phyloP scores from a whole-genome alignment of 1,140 invertebrate species.

The Aphaenogaster floridana region DNA sequence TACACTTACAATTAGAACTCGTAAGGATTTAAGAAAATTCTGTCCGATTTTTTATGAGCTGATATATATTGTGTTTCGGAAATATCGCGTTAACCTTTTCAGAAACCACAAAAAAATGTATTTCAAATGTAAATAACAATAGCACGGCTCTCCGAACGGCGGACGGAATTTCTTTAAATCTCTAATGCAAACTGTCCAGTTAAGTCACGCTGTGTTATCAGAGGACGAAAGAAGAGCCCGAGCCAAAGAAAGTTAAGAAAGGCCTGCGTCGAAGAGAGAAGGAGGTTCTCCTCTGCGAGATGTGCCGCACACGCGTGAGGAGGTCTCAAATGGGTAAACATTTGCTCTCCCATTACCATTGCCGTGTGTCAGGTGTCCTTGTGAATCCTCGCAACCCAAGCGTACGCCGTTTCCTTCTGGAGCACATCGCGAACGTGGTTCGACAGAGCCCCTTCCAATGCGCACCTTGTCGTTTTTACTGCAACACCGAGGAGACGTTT shows the following conservation, averaged over 20 bases:
- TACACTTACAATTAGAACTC: background rate
- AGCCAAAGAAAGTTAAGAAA: slow-evolving; percentile 77
- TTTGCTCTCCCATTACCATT: slow-evolving; percentile 94
- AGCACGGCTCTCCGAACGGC: background rate
- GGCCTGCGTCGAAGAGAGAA: slow-evolving; percentile 87
- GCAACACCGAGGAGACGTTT: slow-evolving; percentile 92
- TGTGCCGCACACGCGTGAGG: slow-evolving; percentile 90
- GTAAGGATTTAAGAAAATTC: background rate
- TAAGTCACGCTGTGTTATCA: slow-evolving; percentile 30
- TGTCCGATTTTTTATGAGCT: background rate
- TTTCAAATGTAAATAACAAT: slow-evolving; percentile 21
- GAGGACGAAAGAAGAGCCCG: slow-evolving; percentile 75
- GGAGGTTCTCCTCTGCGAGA: slow-evolving; percentile 89
- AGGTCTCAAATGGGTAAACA: slow-evolving; percentile 93
- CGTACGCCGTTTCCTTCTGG: slow-evolving; percentile 89
- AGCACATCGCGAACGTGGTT: slow-evolving; percentile 92
- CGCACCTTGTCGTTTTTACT: slow-evolving; percentile 93
- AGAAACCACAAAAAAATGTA: background rate
- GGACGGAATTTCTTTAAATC: background rate
- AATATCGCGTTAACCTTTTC: background rate
- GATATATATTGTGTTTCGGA: background rate
- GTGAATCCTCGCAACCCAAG: slow-evolving; percentile 84
- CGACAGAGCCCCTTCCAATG: slow-evolving; percentile 94
- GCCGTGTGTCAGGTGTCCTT: slow-evolving; percentile 88
- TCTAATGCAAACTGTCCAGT: background rate